Evolutionary conservation across 2,797 vertebrate species (phyloP).

Genomic region (Eupleurogrammus muticus): DNA sequence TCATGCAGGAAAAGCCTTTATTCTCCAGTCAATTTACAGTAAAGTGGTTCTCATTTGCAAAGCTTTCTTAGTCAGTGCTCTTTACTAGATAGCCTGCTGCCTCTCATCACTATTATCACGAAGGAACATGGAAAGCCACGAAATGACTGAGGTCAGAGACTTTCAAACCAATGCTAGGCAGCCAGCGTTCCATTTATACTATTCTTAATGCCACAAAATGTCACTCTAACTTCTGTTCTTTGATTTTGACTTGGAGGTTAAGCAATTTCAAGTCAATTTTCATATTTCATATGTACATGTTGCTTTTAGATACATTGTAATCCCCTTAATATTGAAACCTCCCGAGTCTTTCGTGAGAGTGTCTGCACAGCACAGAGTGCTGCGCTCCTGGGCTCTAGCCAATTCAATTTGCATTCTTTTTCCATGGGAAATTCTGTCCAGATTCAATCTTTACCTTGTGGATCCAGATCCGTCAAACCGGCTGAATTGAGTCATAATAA

Average conservation of each 20-base stretch:
- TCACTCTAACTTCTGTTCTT: slow-evolving; percentile 12
- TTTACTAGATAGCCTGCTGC: slow-evolving; percentile 36
- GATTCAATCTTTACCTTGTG: slow-evolving; percentile 18
- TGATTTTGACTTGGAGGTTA: background rate
- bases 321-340: background rate
- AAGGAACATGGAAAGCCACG: slow-evolving; percentile 33
- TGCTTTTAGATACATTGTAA: background rate
- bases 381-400: slow-evolving; percentile 9
- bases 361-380: slow-evolving; percentile 20
- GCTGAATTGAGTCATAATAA: background rate
- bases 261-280: slow-evolving; percentile 4
- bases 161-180: slow-evolving; percentile 13
- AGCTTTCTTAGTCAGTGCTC: slow-evolving; percentile 18
- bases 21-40: background rate
- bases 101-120: slow-evolving; percentile 20
- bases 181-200: background rate
- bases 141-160: slow-evolving; percentile 47
- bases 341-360: background rate
- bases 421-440: slow-evolving; percentile 19
- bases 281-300: background rate
- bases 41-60: slow-evolving; percentile 35
- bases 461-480: slow-evolving; percentile 17
- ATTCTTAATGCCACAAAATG: slow-evolving; percentile 24
- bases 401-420: slow-evolving; percentile 25
- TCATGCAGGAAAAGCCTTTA: slow-evolving; percentile 8